These are phyloP conservation scores for Bombus turneri DNA, from an alignment of 1,140 invertebrate genomes.

Conservation along the genomic window DNA sequence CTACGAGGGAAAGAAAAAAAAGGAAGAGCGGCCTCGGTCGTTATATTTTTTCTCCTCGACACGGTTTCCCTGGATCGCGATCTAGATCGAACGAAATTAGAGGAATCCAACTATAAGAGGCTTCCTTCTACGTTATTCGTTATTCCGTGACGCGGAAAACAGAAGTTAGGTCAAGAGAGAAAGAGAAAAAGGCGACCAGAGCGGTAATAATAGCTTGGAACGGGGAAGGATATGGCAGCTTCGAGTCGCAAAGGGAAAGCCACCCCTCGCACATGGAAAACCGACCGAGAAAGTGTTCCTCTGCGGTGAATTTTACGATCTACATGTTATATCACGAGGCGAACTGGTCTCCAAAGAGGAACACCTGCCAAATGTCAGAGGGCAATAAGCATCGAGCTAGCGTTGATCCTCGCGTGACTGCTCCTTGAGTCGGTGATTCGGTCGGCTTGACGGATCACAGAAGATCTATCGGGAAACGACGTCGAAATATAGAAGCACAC, in stretches of 20 bases:
- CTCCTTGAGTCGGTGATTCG: constrained; percentile 23
- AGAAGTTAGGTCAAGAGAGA: neutral
- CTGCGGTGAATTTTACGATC: neutral
- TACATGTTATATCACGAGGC: neutral
- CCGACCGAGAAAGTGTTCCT: neutral
- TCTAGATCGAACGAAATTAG: neutral
- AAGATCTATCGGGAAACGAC: constrained; percentile 54
- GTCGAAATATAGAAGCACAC: constrained; percentile 9
- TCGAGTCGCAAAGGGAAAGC: neutral
- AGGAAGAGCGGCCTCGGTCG: neutral
- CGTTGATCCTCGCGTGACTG: constrained; percentile 67
- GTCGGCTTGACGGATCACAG: constrained; percentile 59
- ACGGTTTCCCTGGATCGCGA: neutral
- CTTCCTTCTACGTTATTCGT: neutral
- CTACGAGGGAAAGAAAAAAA: neutral
- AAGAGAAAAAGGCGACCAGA: neutral
- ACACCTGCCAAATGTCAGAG: constrained; percentile 64
- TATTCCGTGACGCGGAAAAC: neutral
- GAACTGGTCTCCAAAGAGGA: neutral
- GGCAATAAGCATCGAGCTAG: constrained; percentile 50
- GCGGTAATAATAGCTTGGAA: neutral
- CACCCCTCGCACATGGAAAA: neutral
- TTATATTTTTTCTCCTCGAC: neutral
- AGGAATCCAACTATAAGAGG: too few species aligned
- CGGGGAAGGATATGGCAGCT: neutral